These are phyloP conservation scores for Ooceraea biroi DNA, from an alignment of 1,140 invertebrate genomes.

Conservation along the genomic window DNA sequence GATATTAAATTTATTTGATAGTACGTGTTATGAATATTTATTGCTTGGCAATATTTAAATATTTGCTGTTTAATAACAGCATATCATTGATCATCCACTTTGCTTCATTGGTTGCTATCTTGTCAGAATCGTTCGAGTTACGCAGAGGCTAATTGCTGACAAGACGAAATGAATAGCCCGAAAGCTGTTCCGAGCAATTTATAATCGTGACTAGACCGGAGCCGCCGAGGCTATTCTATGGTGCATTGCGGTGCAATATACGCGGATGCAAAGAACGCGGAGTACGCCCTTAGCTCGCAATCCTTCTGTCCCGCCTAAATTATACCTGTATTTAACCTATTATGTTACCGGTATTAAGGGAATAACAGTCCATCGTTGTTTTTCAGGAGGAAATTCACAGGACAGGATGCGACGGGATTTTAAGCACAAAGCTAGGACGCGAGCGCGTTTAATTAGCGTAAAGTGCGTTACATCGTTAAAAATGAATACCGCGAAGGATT, in stretches of 20 bases:
- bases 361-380: constrained; percentile 49
- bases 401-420: constrained; percentile 33
- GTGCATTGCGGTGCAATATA: constrained; percentile 43
- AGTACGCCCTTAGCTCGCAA: constrained; percentile 54
- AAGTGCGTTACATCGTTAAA: constrained; percentile 44
- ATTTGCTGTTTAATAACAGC: neutral
- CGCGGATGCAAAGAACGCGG: constrained; percentile 49
- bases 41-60: neutral
- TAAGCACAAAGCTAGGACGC: constrained; percentile 28
- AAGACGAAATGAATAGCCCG: constrained; percentile 53
- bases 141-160: constrained; percentile 46
- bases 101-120: neutral
- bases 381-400: constrained; percentile 32
- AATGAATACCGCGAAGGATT: constrained; percentile 41
- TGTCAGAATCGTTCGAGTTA: constrained; percentile 52
- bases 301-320: constrained; percentile 50
- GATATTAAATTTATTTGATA: neutral
- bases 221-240: constrained; percentile 43
- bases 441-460: constrained; percentile 50
- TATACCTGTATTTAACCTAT: constrained; percentile 52
- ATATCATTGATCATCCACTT: neutral
- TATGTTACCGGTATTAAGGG: constrained; percentile 49
- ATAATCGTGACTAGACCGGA: constrained; percentile 34
- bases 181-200: constrained; percentile 53
- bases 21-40: neutral